Base-by-base conservation (phyloP, 2,797 vertebrate genomes). In the Philypnodon macrostomus region DNA sequence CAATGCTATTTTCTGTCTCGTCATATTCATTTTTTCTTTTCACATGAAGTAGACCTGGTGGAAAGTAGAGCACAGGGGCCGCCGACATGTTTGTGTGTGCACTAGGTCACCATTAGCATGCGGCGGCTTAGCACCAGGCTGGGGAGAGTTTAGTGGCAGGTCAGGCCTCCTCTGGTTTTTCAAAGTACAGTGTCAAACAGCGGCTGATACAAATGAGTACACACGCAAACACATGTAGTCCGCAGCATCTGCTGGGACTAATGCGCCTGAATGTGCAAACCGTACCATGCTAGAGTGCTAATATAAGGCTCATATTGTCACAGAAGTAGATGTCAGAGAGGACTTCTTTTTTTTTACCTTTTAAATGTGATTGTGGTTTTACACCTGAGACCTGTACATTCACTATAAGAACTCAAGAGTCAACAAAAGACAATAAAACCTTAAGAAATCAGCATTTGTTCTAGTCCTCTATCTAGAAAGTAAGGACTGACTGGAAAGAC, bases 41-140 rank as follows among this genome's bases (percentile, higher is more conserved):
- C 35, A 31, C 21, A 37, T 33, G 7, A 47, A 23, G n/a, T n/a
- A n/a, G n/a, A n/a, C n/a, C n/a, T n/a, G 42, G 66, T 32, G 60
- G 21, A 73, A 79, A 84, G 73, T 73, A 67, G 64, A 79, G 75
- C 82, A 64, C 66, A 17, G 67, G 13, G 9, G 62, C 58, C 21
- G 51, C 73, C 67, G 76, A 70, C 68, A 63, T 73, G 59, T 69
- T 66, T 78, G 68, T 70, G 68, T 70, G 74, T 76, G 69, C 75
- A 69, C 66, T 66, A 53, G 83, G 81, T 86, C 81, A 76, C 53
- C 72, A 49, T 77, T 75, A 74, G 68, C 70, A 79, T 65, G 59
- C 76, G 71, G 67, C 46, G 67, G 76, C 76, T 83, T 75, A 79
- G 70, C 73, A 62, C 66, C 14, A 15, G 30, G 75, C 75, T 63